Percentiles rank a stretch among this genome's conserved stretches.
Conservation (phyloP, 2,797 vertebrate genomes). For the Hoplostethus mediterraneus region DNA sequence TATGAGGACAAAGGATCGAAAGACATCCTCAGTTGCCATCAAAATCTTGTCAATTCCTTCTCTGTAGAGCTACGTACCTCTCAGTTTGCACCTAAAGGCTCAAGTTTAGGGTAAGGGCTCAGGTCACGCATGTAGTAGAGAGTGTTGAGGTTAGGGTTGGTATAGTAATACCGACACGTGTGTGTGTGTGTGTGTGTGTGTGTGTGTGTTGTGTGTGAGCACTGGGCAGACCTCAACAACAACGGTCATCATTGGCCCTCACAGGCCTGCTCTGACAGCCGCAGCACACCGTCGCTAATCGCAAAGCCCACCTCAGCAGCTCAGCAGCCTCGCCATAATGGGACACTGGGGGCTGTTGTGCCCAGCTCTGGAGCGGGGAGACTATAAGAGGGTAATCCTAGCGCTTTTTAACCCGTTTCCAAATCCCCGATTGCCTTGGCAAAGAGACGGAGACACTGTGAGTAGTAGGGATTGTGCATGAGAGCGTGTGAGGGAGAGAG, state of each 20-base stretch:
- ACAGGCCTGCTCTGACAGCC: too few relatives aligned
- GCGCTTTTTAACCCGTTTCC: slow-evolving; percentile 54
- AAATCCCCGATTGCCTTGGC: slow-evolving; percentile 64
- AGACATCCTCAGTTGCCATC: too few relatives aligned
- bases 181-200: too few relatives aligned
- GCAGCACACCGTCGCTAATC: slow-evolving; percentile 47
- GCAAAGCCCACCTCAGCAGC: slow-evolving; percentile 54
- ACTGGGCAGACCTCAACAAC: too few relatives aligned
- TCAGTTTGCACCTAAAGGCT: too few relatives aligned
- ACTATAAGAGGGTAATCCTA: slow-evolving; percentile 62
- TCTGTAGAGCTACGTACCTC: too few relatives aligned
- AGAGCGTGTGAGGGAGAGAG: slow-evolving; percentile 6
- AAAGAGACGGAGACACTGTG: slow-evolving; percentile 43
- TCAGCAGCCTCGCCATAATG: slow-evolving; percentile 43
- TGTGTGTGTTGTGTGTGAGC: too few relatives aligned
- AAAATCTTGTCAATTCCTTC: too few relatives aligned
- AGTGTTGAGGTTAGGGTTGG: neutral
- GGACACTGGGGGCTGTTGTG: slow-evolving; percentile 38
- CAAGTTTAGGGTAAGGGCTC: neutral
- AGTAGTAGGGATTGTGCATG: slow-evolving; percentile 47
- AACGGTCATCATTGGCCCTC: too few relatives aligned
- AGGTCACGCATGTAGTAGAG: neutral
- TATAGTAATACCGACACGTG: too few relatives aligned
- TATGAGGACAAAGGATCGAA: too few relatives aligned
- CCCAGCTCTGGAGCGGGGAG: slow-evolving; percentile 50